Base-by-base conservation (phyloP, 2,888 invertebrate genomes). In the Margaritifera margaritifera region DNA sequence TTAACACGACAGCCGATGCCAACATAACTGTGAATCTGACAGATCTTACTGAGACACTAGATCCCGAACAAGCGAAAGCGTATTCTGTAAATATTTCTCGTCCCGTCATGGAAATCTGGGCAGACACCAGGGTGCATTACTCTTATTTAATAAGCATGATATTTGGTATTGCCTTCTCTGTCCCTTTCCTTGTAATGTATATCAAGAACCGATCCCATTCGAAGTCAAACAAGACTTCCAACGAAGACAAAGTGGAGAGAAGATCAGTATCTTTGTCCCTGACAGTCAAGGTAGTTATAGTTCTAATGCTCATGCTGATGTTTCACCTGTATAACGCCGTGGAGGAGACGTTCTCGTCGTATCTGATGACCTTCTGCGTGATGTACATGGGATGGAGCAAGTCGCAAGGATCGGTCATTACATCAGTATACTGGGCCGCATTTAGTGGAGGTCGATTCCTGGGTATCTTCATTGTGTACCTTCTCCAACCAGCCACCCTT, bases 261-360 rank as follows among this genome's bases (percentile, higher is more conserved):
- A 42, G 42, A 3, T 42, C 42, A 15, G 42, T 42, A 2, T 42
- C 42, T 42, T 42, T 42, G 42, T 42, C 42, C 2, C 11, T 42
- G 42, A 42, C 42, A 15, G 42, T 42, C 2, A 42, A 42, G 11
- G 42, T 42, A 42, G 15, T 15, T 11, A 15, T 42, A 42, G 42
- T 42, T 42, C 11, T 42, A 42, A 42, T 42, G 42, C 68, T 81
- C 15, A 77, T 81, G 72, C 58, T 77, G 22, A 66, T 66, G 25
- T 42, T 42, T 42, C 42, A 71, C 31, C 56, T 71, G 27, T 79
- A 81, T 62, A 79, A 78, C 84, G 88, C 69, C 20, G 69, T 77
- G 6, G 77, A 77, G 58, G 77, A 77, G 20, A 72, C 71, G 4
- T 77, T 72, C 67, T 56, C 70, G 18, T 69, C 72, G 4, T 72